Evolutionary conservation across 2,888 invertebrate genomes (phyloP).

Genomic region (Synanthedon tipuliformis): DNA sequence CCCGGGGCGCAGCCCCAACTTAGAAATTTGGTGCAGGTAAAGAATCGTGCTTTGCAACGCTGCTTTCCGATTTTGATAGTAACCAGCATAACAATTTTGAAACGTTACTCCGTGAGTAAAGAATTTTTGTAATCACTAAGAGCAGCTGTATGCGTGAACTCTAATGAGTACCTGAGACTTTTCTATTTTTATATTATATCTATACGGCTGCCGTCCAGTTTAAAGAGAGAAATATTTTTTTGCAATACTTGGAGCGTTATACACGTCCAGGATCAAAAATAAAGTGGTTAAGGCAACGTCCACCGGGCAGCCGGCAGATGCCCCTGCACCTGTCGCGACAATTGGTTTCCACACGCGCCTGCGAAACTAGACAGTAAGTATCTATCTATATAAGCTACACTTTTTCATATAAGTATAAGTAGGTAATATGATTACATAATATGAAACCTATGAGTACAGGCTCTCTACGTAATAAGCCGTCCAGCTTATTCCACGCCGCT

Average conservation of each 20-base stretch:
- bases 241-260: too few species aligned
- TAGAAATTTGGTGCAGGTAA: slow-evolving; percentile 47
- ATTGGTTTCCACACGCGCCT: slow-evolving; percentile 55
- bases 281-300: slow-evolving; percentile 38
- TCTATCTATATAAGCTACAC: background rate
- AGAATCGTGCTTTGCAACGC: slow-evolving; percentile 33
- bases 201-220: too few species aligned
- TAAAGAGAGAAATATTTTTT: too few species aligned
- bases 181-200: too few species aligned
- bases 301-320: slow-evolving; percentile 51
- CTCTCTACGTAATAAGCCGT: too few species aligned
- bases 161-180: background rate
- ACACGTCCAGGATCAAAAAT: background rate
- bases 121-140: background rate
- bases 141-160: background rate
- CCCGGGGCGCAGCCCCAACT: slow-evolving; percentile 43
- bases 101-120: slow-evolving; percentile 1
- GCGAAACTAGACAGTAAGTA: slow-evolving; percentile 7
- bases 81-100: slow-evolving; percentile 6
- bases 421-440: background rate
- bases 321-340: slow-evolving; percentile 53
- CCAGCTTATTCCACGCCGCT: too few species aligned
- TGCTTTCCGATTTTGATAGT: slow-evolving; percentile 32
- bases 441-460: background rate
- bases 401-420: too few species aligned